These are phyloP conservation scores for Trachelus iudaicus DNA, from an alignment of 2,888 invertebrate genomes.

Conservation along the genomic window DNA sequence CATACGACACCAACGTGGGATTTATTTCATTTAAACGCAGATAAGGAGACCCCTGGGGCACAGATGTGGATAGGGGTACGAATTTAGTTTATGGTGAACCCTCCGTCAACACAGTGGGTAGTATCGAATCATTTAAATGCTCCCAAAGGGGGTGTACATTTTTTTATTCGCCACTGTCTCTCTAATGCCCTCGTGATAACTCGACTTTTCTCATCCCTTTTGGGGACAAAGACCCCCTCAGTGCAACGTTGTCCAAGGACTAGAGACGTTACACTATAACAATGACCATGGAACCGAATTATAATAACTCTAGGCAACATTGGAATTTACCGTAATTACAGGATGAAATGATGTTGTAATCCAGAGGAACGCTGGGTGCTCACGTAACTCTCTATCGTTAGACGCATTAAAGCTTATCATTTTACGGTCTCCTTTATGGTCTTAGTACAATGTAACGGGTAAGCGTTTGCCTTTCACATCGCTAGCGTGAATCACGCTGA, in stretches of 20 bases:
- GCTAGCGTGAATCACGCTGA: too few species aligned
- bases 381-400: too few species aligned
- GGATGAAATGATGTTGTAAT: too few species aligned
- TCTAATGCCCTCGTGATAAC: background rate
- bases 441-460: too few species aligned
- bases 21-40: background rate
- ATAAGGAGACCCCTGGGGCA: slow-evolving; percentile 9
- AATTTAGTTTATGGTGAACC: slow-evolving; percentile 28
- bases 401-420: too few species aligned
- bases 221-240: slow-evolving; percentile 16
- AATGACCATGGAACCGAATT: too few species aligned
- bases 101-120: slow-evolving; percentile 40
- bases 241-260: background rate
- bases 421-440: too few species aligned
- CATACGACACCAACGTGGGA: too few species aligned
- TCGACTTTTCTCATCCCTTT: slow-evolving; percentile 7
- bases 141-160: slow-evolving; percentile 32
- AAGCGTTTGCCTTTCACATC: too few species aligned
- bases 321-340: too few species aligned
- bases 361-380: too few species aligned
- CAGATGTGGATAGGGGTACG: slow-evolving; percentile 38
- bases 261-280: background rate
- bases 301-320: too few species aligned
- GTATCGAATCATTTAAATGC: slow-evolving; percentile 42
- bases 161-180: slow-evolving; percentile 19